phyloP scores from a whole-genome alignment of 2,113 vertebrate species.

The Scortum barcoo region DNA sequence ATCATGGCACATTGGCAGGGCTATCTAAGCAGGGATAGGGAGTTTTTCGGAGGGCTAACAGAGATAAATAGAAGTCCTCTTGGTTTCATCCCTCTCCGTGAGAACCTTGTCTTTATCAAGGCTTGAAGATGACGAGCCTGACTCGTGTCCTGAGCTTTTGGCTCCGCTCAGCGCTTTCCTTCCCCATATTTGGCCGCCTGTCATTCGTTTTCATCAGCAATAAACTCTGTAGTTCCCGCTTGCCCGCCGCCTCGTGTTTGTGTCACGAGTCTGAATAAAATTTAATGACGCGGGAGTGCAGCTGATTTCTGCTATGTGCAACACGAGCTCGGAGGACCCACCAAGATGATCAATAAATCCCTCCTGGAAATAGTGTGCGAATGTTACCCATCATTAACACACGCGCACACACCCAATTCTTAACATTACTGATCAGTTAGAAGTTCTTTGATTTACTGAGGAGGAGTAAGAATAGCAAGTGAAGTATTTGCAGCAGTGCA shows the following conservation, averaged over 20 bases:
- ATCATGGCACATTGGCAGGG: constrained; percentile 83
- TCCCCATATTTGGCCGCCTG: not conserved
- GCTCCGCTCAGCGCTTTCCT: constrained; percentile 13
- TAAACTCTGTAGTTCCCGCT: not conserved
- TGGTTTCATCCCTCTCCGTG: constrained; percentile 75
- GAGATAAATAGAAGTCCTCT: constrained; percentile 82
- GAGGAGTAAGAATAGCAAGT: constrained; percentile 2
- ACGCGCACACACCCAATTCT: constrained; percentile 22
- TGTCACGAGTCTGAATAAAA: constrained; percentile 37
- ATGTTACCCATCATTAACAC: constrained; percentile 39
- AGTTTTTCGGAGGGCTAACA: constrained; percentile 69
- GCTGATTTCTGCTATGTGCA: constrained; percentile 30
- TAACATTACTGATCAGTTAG: not conserved
- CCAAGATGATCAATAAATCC: constrained; percentile 40
- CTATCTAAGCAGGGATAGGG: constrained; percentile 80
- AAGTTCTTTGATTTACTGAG: constrained; percentile 44
- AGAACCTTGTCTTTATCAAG: constrained; percentile 79
- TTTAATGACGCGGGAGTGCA: constrained; percentile 32
- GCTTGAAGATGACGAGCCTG: constrained; percentile 24
- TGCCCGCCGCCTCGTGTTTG: constrained; percentile 24
- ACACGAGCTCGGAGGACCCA: constrained; percentile 18
- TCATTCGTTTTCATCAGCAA: constrained; percentile 53
- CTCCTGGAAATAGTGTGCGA: constrained; percentile 1
- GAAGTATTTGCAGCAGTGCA: not conserved
- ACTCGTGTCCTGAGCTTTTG: constrained; percentile 56